Conservation (phyloP, 2,888 invertebrate genomes). For the Hirtodrosophila trivittata region DNA sequence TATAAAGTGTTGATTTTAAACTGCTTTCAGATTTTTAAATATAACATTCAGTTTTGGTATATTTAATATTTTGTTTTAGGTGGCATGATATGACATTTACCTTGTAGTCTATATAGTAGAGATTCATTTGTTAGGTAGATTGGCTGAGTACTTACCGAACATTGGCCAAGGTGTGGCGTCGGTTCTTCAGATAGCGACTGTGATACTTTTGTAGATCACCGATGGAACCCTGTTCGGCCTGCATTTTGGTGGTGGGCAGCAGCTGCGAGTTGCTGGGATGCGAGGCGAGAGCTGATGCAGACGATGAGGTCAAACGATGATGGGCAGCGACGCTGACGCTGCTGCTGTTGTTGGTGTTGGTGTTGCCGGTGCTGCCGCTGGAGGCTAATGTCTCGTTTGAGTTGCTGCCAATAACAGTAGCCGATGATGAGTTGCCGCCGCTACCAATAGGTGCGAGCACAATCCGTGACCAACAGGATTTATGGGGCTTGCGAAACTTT, state of each 20-base stretch:
- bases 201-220: conserved; percentile 95
- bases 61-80: too few relatives aligned
- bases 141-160: conserved; percentile 91
- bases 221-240: conserved; percentile 96
- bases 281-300: conserved; percentile 77
- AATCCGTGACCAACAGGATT: conserved; percentile 83
- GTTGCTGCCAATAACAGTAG: conserved; percentile 76
- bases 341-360: conserved; percentile 74
- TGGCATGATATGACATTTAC: too few relatives aligned
- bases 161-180: conserved; percentile 95
- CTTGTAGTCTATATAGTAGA: too few relatives aligned
- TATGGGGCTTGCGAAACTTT: conserved; percentile 82
- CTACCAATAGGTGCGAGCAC: conserved; percentile 78
- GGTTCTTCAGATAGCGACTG: conserved; percentile 92
- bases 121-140: too few relatives aligned
- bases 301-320: conserved; percentile 75
- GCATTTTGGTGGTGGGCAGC: conserved; percentile 88
- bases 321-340: conserved; percentile 74
- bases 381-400: conserved; percentile 82
- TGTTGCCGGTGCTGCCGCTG: conserved; percentile 76
- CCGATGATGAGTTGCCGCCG: conserved; percentile 55
- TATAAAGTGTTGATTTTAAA: too few relatives aligned
- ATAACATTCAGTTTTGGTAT: too few relatives aligned
- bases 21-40: too few relatives aligned
- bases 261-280: conserved; percentile 83